phyloP scores from a whole-genome alignment of 2,113 vertebrate species.

The Hassar affinis region DNA sequence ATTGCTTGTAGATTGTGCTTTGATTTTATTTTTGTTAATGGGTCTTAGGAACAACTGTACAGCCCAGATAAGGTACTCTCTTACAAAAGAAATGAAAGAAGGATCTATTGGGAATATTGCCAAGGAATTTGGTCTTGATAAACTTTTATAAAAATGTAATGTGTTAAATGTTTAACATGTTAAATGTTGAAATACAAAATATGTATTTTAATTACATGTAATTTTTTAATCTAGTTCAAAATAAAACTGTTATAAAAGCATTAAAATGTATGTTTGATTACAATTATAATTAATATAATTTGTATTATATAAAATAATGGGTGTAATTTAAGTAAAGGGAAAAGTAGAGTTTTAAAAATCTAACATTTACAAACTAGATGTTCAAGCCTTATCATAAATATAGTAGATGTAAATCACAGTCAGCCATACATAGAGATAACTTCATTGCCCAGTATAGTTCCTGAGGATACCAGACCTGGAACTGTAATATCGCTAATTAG shows the following conservation, averaged over 20 bases:
- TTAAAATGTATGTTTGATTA: too few relatives aligned
- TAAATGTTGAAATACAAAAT: too few relatives aligned
- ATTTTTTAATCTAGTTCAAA: too few relatives aligned
- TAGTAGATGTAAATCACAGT: constrained; percentile 80
- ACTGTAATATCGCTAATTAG: constrained; percentile 66
- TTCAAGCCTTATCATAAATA: constrained; percentile 66
- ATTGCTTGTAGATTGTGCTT: constrained; percentile 11
- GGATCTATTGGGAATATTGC: constrained; percentile 68
- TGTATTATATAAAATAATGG: constrained; percentile 37
- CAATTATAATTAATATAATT: too few relatives aligned
- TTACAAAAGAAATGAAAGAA: constrained; percentile 63
- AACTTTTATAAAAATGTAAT: too few relatives aligned
- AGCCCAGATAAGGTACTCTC: constrained; percentile 61
- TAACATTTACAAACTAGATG: constrained; percentile 60
- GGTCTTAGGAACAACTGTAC: constrained; percentile 28
- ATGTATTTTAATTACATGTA: too few relatives aligned
- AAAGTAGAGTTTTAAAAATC: constrained; percentile 63
- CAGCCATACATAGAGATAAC: constrained; percentile 68
- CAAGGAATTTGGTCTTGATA: constrained; percentile 68
- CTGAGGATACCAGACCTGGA: constrained; percentile 60
- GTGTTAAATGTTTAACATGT: too few relatives aligned
- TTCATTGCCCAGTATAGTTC: constrained; percentile 59
- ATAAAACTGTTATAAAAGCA: too few relatives aligned
- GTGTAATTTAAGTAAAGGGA: constrained; percentile 61
- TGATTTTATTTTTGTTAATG: constrained; percentile 31